Conservation (phyloP, 2,797 vertebrate genomes). For the Botia kubotai region DNA sequence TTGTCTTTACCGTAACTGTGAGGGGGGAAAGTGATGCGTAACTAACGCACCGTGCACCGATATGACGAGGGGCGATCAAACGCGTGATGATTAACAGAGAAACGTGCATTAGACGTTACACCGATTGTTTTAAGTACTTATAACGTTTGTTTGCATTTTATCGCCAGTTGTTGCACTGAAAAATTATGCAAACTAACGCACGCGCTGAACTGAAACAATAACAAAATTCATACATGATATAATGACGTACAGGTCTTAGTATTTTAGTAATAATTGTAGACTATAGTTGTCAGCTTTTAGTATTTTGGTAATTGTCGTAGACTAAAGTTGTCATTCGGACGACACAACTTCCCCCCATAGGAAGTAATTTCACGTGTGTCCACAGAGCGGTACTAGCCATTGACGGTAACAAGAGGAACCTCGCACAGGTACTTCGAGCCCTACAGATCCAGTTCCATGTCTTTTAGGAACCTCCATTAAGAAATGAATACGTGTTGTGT, state of each 20-base stretch:
- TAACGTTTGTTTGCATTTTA: slow-evolving; percentile 30
- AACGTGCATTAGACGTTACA: background rate
- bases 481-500: background rate
- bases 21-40: no score
- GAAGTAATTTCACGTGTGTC: slow-evolving; percentile 76
- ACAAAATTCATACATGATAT: background rate
- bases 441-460: slow-evolving; percentile 18
- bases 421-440: no score
- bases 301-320: slow-evolving; percentile 17
- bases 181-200: background rate
- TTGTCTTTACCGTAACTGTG: no score
- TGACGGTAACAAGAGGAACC: slow-evolving; percentile 64
- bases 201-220: slow-evolving; percentile 12
- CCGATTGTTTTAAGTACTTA: background rate
- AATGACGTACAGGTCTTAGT: background rate
- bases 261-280: no score
- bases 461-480: slow-evolving; percentile 20
- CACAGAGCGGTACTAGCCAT: slow-evolving; percentile 88
- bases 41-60: no score
- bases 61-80: no score
- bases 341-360: slow-evolving; percentile 64
- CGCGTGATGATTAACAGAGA: background rate
- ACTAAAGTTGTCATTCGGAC: slow-evolving; percentile 60
- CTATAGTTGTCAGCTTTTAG: no score
- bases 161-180: slow-evolving; percentile 28